Percentiles rank a stretch among this genome's conserved stretches.
Conservation (phyloP, 1,140 invertebrate genomes). For the Penaeus chinensis region DNA sequence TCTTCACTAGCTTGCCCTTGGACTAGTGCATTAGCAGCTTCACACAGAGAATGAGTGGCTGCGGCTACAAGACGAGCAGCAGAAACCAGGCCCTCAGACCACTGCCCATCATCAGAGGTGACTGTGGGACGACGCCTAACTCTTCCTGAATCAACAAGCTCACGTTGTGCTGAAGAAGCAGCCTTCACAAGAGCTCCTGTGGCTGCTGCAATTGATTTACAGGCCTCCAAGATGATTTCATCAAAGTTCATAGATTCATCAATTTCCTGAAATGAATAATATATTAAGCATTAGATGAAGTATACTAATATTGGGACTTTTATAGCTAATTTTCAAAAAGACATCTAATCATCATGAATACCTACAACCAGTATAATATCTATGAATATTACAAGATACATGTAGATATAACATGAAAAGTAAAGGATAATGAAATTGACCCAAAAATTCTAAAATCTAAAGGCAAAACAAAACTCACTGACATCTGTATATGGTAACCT, state of each 20-base stretch:
- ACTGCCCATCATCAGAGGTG: constrained; percentile 72
- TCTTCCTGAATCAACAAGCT: constrained; percentile 85
- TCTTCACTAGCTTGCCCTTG: constrained; percentile 95
- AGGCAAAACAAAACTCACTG: too few species aligned
- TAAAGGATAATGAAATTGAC: too few species aligned
- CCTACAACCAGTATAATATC: too few species aligned
- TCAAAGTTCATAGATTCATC: constrained; percentile 93
- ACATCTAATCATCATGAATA: too few species aligned
- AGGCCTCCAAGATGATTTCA: constrained; percentile 98
- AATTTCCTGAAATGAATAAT: constrained; percentile 77
- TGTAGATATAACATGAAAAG: too few species aligned
- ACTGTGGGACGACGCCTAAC: constrained; percentile 66
- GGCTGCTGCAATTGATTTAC: constrained; percentile 96
- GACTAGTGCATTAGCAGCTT: constrained; percentile 96
- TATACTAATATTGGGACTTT: not conserved
- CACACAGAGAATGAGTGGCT: constrained; percentile 95
- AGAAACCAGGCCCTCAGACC: constrained; percentile 97
- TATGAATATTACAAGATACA: too few species aligned
- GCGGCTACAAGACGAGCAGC: constrained; percentile 95
- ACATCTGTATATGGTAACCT: too few species aligned
- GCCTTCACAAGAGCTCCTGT: constrained; percentile 96
- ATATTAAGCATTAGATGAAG: not conserved
- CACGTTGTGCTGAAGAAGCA: constrained; percentile 93
- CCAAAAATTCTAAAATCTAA: too few species aligned
- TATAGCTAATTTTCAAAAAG: too few species aligned